Base-by-base conservation (phyloP, 2,797 vertebrate species). In the Poecile montanus region DNA sequence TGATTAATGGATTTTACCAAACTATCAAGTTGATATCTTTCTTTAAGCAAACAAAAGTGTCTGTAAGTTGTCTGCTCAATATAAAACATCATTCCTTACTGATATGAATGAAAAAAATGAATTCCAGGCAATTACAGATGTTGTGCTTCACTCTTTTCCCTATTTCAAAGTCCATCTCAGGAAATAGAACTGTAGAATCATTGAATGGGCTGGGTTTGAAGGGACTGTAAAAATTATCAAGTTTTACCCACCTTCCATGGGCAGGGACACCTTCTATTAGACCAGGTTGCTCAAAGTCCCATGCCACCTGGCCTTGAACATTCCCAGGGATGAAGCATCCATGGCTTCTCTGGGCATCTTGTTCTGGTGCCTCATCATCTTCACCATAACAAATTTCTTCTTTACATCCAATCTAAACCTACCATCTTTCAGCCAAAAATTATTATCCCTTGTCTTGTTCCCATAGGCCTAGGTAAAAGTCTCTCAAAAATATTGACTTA, bases 201-300 rank as follows among this genome's bases (percentile, higher is more conserved):
- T 7, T 44, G 85, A 58, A 67, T 30, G 6, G 4, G 38, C 87
- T 84, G 9, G 3, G 6, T 67, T 80, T 57, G 42, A 73, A 62
- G 9, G 8, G 11, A 58, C 42, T 8, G n/a, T 38, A 42, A 85
- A 54, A 36, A 34, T 26, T 18, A 16, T 2, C 13, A 36, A 19
- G 30, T 83, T 45, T 62, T 34, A 9, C 1, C 1, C 11, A 8
- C 3, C 18, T 63, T 10, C 21, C 8, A 7, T 21, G 5, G 3
- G 4, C 16, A 58, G 15, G 30, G 13, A 30, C 8, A 26, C 6
- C 6, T 58, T 51, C 22, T 38, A 70, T 7, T 11, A 38, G 14
- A 78, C 7, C 20, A 50, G 3, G 9, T 10, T 72, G 5, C n/a
- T 47, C 36, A 40, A 51, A 72, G 12, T 15, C 16, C 6, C 2